phyloP scores from a whole-genome alignment of 2,888 invertebrate genomes.

The Malthinus flaveolus region DNA sequence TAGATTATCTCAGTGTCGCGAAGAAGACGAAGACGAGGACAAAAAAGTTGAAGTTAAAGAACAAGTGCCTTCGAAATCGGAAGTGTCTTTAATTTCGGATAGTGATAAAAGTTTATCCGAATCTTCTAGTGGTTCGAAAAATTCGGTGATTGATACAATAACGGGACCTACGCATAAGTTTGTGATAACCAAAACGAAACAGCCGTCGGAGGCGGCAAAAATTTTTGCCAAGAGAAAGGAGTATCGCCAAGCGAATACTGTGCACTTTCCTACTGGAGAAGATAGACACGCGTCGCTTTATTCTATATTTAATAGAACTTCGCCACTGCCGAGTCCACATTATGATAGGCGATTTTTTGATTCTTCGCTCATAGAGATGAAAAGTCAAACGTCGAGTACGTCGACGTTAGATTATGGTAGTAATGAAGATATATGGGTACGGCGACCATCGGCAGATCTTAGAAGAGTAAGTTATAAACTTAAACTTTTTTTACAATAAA shows the following conservation, averaged over 20 bases:
- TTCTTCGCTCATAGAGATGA: constrained; percentile 79
- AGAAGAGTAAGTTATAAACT: constrained; percentile 59
- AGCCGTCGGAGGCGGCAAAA: constrained; percentile 54
- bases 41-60: constrained; percentile 38
- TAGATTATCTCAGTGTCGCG: constrained; percentile 79
- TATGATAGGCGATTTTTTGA: constrained; percentile 81
- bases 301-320: constrained; percentile 59
- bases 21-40: constrained; percentile 80
- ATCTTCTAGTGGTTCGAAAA: constrained; percentile 52
- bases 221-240: constrained; percentile 56
- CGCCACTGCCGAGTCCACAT: constrained; percentile 65
- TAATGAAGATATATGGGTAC: constrained; percentile 73
- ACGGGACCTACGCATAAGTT: constrained; percentile 60
- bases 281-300: constrained; percentile 63
- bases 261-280: constrained; percentile 68
- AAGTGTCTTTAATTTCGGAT: constrained; percentile 49
- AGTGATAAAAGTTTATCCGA: constrained; percentile 54
- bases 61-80: constrained; percentile 43
- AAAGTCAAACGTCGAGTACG: constrained; percentile 68
- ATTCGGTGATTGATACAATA: constrained; percentile 53
- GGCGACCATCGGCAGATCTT: constrained; percentile 58
- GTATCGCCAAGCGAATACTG: constrained; percentile 65
- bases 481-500: too few relatives aligned
- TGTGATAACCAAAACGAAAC: constrained; percentile 58
- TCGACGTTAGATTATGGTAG: constrained; percentile 61